Evolutionary conservation across 2,797 vertebrate species (phyloP).

Genomic region (Coendou prehensilis): DNA sequence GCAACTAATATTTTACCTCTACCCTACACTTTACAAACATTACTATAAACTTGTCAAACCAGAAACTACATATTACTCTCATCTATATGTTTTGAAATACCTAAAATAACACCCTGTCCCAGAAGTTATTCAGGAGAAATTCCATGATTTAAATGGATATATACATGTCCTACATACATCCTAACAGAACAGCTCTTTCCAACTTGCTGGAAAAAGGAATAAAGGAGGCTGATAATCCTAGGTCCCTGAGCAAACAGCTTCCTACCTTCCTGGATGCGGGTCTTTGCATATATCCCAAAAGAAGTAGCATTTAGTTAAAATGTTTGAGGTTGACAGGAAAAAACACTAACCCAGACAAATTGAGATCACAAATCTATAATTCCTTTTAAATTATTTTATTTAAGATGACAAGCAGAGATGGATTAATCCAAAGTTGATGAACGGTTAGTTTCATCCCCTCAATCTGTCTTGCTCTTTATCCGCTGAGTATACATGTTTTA

Average conservation of each 20-base stretch:
- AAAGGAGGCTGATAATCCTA: not conserved
- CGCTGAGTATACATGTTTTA: conserved; percentile 9
- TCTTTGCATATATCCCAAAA: not conserved
- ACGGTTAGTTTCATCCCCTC: conserved; percentile 26
- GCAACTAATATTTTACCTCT: not conserved
- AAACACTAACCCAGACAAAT: conserved; percentile 55
- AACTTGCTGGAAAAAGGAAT: not conserved
- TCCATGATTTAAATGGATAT: not conserved
- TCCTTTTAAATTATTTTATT: conserved; percentile 67
- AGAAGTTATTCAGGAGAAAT: not conserved
- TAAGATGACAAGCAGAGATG: conserved; percentile 68
- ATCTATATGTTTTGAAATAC: conserved; percentile 2
- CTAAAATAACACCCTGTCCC: not conserved
- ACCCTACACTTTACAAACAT: not conserved
- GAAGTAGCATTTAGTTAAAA: conserved; percentile 48
- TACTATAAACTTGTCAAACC: not conserved
- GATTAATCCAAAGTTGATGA: conserved; percentile 68
- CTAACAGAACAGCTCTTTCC: not conserved
- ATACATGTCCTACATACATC: not conserved
- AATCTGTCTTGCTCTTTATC: conserved; percentile 31
- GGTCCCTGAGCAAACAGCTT: not conserved
- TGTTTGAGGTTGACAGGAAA: conserved; percentile 55
- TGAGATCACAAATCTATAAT: conserved; percentile 56
- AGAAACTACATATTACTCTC: not conserved
- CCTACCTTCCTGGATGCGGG: not conserved